Base-by-base conservation (phyloP, 2,888 invertebrate species). In the Ceratothoa steindachneri region DNA sequence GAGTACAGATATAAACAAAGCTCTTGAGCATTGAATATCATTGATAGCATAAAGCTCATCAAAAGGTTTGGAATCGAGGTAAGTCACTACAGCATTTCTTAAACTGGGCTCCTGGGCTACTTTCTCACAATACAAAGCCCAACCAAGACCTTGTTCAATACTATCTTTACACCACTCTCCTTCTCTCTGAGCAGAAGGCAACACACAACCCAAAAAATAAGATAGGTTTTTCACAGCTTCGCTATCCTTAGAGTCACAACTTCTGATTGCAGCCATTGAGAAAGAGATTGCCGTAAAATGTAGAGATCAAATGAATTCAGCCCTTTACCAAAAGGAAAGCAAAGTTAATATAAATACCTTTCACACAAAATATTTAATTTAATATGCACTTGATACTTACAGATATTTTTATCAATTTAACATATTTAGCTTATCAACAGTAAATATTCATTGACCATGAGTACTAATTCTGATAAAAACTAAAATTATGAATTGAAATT, bases 41-140 rank as follows among this genome's bases (percentile, higher is more conserved):
- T 60, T 24, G 12, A 60, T 24, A 1, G 60, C 12, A 60, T 7
- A 24, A 3, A 22, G 12, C 60, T 60, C 22, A 15, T 24, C 1
- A 60, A 24, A 24, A 1, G 60, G 60, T 12, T 24, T 24, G 12
- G 27, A 24, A 2, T n/a, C 12, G 12, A 60, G 60, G 60, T 60
- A 60, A 24, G 60, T 22, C n/a, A 12, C 27, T 24, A 24, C 19
- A 12, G 60, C 19, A 60, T 24, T 1, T 3, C 1, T 60, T 24
- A 60, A 24, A 24, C 24, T 60, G 12, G 60, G 60, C 2, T 60
- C 60, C 60, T 60, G 60, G 12, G 64, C 60, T 7, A 30, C 55
- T 71, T 55, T 77, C 41, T 77, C 73, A 66, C 77, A 77, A 30
- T 71, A 71, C 27, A 7, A 12, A 4, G 55, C 73, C 77, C 77